Evolutionary conservation across 2,888 invertebrate species (phyloP), one percentile per base, ranked within the genome.

Genomic region (Cremastinae sp.): DNA sequence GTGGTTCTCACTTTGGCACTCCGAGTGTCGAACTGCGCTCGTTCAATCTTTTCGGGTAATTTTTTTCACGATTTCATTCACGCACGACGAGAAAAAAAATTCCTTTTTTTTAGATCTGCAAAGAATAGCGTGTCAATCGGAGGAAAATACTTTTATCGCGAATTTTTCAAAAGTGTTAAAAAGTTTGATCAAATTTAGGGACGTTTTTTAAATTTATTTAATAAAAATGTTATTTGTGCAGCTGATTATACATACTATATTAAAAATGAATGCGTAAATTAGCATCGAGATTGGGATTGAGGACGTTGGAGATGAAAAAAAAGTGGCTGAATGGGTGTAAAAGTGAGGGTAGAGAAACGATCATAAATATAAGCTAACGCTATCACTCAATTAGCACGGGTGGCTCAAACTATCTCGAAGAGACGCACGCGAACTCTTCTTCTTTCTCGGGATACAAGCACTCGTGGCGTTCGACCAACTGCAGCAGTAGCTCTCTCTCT

Each of bases 331-430:
- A 74, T 54, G 62, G 51, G 61, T 72, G 59, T 66, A 75, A 76
- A 80, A 72, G 5, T 61, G 75, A 66, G 70, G 75, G 77, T 74
- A 76, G 80, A 73, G 73, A 68, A 70, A 59, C 61, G 77, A 78
- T 81, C 79, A 82, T 82, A 82, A 82, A 82, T 82, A 82, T 83
- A 79, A 80, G 71, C 80, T 64, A 76, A 72, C 75, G 80, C 81
- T 85, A 86, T 85, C 85, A 82, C 82, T 86, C 85, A 86, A 86
- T 86, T 86, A 86, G 84, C 81, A 79, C 79, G 66, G 80, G 80
- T 83, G 82, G 82, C 82, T 80, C 74, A 51, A 81, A 79, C 83
- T 85, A 85, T 85, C 84, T 82, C 75, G 73, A 71, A 12, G 72
- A 74, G 80, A 80, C 83, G 83, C 83, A 84, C 84, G 84, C 75